These are phyloP conservation scores for Lordiphosa stackelbergi DNA, from an alignment of 1,140 invertebrate genomes.

Conservation along the genomic window DNA sequence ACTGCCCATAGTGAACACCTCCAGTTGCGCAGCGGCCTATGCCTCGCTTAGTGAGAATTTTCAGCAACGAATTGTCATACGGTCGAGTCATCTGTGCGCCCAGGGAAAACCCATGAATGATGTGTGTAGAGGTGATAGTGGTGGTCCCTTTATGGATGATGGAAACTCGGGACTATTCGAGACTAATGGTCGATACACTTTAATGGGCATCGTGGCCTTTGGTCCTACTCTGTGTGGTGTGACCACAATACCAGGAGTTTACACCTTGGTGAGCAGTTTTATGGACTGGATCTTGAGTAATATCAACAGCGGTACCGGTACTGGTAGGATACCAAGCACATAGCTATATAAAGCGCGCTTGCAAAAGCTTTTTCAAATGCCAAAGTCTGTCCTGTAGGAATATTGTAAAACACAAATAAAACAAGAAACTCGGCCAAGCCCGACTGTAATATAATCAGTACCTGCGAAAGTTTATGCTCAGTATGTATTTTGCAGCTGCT, in stretches of 20 bases:
- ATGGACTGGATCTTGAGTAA: constrained; percentile 78
- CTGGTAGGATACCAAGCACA: constrained; percentile 2
- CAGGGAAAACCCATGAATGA: constrained; percentile 77
- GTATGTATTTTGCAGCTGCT: no score
- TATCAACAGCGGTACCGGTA: constrained; percentile 13
- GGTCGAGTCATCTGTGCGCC: constrained; percentile 78
- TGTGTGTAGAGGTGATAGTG: constrained; percentile 80
- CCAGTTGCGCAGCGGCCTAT: constrained; percentile 64
- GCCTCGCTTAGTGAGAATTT: constrained; percentile 76
- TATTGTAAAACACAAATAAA: no score
- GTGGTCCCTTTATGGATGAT: constrained; percentile 82
- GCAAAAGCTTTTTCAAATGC: constrained; percentile 46
- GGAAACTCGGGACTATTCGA: constrained; percentile 63
- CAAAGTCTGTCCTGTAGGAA: constrained; percentile 40
- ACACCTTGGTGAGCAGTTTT: constrained; percentile 79
- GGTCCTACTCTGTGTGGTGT: constrained; percentile 80
- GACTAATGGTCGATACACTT: constrained; percentile 71
- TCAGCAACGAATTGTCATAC: constrained; percentile 74
- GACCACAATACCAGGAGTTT: constrained; percentile 79
- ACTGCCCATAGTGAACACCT: constrained; percentile 77
- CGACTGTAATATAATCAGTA: no score
- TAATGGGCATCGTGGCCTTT: constrained; percentile 84
- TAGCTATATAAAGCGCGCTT: neutral
- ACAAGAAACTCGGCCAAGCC: no score
- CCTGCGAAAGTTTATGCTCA: no score